Conservation (phyloP, 53 echinoderm and acorn worm species). For the Patiria pectinifera region DNA sequence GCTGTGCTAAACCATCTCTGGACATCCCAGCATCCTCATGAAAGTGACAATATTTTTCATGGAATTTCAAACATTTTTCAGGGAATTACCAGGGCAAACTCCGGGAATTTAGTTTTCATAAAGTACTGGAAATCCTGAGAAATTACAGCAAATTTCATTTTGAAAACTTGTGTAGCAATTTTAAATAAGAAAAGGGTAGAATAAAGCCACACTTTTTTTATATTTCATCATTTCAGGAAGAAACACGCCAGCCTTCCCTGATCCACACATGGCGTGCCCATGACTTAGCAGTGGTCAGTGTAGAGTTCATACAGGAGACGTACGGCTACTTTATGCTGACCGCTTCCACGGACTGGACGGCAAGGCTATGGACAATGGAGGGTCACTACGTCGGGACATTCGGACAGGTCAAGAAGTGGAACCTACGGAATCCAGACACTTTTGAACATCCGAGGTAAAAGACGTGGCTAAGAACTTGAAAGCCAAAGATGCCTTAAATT, state of each 20-base stretch:
- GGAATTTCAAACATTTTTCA: too few species aligned
- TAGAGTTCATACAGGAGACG: slow-evolving; percentile 71
- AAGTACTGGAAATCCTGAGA: too few species aligned
- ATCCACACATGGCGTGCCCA: slow-evolving; percentile 86
- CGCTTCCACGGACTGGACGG: slow-evolving; percentile 90
- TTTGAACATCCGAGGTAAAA: slow-evolving; percentile 85
- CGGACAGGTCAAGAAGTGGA: slow-evolving; percentile 88
- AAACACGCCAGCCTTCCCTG: slow-evolving; percentile 72
- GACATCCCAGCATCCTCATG: too few species aligned
- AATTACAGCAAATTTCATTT: too few species aligned
- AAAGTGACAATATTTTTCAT: too few species aligned
- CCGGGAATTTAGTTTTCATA: too few species aligned
- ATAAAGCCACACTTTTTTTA: too few species aligned
- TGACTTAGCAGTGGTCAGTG: slow-evolving; percentile 87
- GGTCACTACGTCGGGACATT: slow-evolving; percentile 93
- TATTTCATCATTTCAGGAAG: slow-evolving; percentile 46
- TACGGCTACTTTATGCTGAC: slow-evolving; percentile 84
- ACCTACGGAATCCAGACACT: slow-evolving; percentile 81
- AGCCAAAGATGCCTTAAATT: too few species aligned
- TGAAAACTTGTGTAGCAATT: too few species aligned
- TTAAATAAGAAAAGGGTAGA: too few species aligned
- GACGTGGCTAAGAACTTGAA: not conserved
- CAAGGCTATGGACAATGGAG: slow-evolving; percentile 90
- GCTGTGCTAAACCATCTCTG: too few species aligned
- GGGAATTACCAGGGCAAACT: too few species aligned